Evolutionary conservation across 2,888 invertebrate species (phyloP).

Genomic region (Eupithecia dodoneata): DNA sequence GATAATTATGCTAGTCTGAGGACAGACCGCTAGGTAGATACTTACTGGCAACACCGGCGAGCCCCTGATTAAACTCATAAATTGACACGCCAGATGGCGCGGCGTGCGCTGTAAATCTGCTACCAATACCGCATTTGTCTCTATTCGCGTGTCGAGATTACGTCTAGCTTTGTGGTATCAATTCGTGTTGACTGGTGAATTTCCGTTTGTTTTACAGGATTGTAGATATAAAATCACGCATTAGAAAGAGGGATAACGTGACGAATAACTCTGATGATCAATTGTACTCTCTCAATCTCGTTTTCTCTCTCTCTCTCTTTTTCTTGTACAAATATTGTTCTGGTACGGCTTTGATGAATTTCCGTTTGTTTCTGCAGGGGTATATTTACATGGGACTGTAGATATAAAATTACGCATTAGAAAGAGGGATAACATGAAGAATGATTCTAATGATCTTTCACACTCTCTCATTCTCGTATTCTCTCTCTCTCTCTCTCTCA

Average conservation of each 20-base stretch:
- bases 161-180: conserved; percentile 58
- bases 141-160: conserved; percentile 68
- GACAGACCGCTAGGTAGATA: conserved; percentile 20
- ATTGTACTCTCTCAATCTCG: neutral
- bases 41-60: conserved; percentile 26
- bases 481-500: neutral
- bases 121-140: conserved; percentile 80
- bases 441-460: neutral
- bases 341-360: neutral
- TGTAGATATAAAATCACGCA: neutral
- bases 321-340: neutral
- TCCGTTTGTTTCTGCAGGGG: neutral
- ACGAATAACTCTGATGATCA: neutral
- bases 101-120: conserved; percentile 77
- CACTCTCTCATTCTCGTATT: neutral
- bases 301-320: neutral
- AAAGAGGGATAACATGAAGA: neutral
- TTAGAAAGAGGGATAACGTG: neutral
- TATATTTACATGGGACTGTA: neutral
- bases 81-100: conserved; percentile 78
- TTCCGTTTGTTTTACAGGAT: neutral
- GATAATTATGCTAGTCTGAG: conserved; percentile 24
- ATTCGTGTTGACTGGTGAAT: conserved; percentile 38
- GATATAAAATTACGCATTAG: neutral
- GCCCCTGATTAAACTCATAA: conserved; percentile 81